These are phyloP conservation scores for Leptoteleia sp. DNA, from an alignment of 1,140 invertebrate species.

Conservation along the genomic window DNA sequence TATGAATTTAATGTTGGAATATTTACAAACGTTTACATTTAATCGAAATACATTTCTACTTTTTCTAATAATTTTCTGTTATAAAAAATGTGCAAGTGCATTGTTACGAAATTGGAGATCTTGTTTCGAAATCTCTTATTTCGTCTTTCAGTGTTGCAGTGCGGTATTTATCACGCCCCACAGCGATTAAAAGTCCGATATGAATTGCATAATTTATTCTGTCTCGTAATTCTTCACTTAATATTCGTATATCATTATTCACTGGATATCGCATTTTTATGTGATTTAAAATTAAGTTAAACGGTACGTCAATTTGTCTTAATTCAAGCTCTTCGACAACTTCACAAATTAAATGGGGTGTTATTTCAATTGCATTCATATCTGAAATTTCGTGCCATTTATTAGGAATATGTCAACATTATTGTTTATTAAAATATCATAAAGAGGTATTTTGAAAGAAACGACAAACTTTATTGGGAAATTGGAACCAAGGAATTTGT, in stretches of 20 bases:
- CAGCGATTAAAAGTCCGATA: constrained; percentile 13
- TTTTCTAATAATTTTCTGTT: too few species aligned
- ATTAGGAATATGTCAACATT: too few species aligned
- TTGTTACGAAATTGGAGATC: background rate
- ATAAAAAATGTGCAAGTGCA: too few species aligned
- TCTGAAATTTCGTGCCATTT: too few species aligned
- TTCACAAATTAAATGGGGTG: constrained; percentile 31
- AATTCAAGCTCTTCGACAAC: constrained; percentile 30
- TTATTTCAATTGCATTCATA: too few species aligned
- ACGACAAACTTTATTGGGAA: too few species aligned
- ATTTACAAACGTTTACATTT: too few species aligned
- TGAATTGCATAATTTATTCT: constrained; percentile 10
- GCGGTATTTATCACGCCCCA: background rate
- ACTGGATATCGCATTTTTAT: constrained; percentile 33
- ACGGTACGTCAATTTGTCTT: constrained; percentile 6
- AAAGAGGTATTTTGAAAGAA: too few species aligned
- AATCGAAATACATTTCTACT: too few species aligned
- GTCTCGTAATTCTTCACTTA: constrained; percentile 21
- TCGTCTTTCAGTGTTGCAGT: constrained; percentile 10
- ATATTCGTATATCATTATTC: background rate
- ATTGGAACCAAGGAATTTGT: too few species aligned
- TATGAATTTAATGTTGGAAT: too few species aligned
- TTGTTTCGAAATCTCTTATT: constrained; percentile 9
- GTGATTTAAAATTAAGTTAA: constrained; percentile 27
- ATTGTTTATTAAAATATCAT: too few species aligned